Percentiles rank a stretch among this genome's conserved stretches.
Evolutionary conservation across 1,140 invertebrate genomes (phyloP).

Genomic region (Aplysia californica): DNA sequence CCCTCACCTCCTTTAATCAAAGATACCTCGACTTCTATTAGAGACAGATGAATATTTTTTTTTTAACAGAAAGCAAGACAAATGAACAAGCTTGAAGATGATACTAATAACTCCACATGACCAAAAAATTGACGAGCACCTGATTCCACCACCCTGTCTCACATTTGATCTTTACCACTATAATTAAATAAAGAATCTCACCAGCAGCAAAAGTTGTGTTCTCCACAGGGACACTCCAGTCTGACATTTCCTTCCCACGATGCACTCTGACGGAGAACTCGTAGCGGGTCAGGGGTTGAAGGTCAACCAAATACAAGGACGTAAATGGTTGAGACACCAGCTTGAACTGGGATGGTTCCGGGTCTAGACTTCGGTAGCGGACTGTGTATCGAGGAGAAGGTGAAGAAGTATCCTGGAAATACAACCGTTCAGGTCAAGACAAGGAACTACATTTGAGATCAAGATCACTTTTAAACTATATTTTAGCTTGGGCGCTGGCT

Average conservation of each 20-base stretch:
- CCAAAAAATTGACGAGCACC: too few relatives aligned
- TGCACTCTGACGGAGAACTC: conserved; percentile 95
- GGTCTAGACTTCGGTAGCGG: conserved; percentile 10
- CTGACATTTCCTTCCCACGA: conserved; percentile 83
- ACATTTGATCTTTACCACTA: too few relatives aligned
- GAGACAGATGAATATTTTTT: too few relatives aligned
- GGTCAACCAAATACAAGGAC: conserved; percentile 21
- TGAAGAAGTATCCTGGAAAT: neutral
- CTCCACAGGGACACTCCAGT: conserved; percentile 92
- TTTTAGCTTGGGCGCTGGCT: too few relatives aligned
- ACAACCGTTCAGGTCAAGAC: neutral
- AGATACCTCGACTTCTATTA: too few relatives aligned
- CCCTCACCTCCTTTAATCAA: too few relatives aligned
- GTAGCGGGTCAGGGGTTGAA: conserved; percentile 70
- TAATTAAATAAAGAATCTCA: neutral
- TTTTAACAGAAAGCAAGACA: too few relatives aligned
- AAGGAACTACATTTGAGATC: neutral
- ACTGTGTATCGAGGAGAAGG: conserved; percentile 16
- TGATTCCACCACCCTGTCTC: too few relatives aligned
- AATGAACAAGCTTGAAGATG: too few relatives aligned
- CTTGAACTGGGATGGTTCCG: neutral
- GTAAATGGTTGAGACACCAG: neutral
- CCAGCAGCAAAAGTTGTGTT: conserved; percentile 77
- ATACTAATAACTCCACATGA: too few relatives aligned
- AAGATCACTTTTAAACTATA: too few relatives aligned